Base-by-base conservation (phyloP, 2,888 invertebrate genomes). In the Pristionchus japonicus region DNA sequence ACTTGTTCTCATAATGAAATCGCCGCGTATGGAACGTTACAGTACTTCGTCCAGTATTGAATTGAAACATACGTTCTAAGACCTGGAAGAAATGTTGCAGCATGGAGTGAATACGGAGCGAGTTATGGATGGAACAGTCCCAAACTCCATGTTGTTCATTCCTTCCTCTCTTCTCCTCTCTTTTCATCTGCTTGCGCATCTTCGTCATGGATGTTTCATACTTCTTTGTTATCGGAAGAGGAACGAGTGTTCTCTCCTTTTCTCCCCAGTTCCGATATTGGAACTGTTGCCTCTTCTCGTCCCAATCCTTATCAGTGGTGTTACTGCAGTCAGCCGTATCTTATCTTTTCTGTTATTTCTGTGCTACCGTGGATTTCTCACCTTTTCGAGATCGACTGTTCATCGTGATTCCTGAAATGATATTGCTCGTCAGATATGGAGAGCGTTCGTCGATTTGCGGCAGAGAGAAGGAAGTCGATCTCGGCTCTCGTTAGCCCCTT, bases 351-450 rank as follows among this genome's bases (percentile, higher is more conserved):
- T n/a, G n/a, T n/a, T n/a, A n/a, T n/a, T n/a, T n/a, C n/a, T n/a
- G n/a, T n/a, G n/a, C n/a, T n/a, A n/a, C n/a, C n/a, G n/a, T n/a
- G n/a, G n/a, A n/a, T n/a, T n/a, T n/a, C n/a, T n/a, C n/a, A n/a
- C n/a, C n/a, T n/a, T n/a, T n/a, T n/a, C n/a, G n/a, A n/a, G n/a
- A n/a, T n/a, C n/a, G n/a, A n/a, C n/a, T n/a, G n/a, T n/a, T n/a
- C n/a, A n/a, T n/a, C n/a, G n/a, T n/a, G n/a, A n/a, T n/a, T n/a
- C n/a, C n/a, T n/a, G n/a, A n/a, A n/a, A n/a, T n/a, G n/a, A n/a
- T n/a, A n/a, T n/a, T n/a, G n/a, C n/a, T n/a, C n/a, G 13, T 49
- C 52, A 83, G 82, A 34, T 17, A 85, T 85, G 85, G 85, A 85
- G 23, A 64, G 64, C 31, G 85, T 85, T 20, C 61, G 67, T 27